phyloP scores from a whole-genome alignment of 2,888 invertebrate genomes.

The Drepanosiphum platanoidis region DNA sequence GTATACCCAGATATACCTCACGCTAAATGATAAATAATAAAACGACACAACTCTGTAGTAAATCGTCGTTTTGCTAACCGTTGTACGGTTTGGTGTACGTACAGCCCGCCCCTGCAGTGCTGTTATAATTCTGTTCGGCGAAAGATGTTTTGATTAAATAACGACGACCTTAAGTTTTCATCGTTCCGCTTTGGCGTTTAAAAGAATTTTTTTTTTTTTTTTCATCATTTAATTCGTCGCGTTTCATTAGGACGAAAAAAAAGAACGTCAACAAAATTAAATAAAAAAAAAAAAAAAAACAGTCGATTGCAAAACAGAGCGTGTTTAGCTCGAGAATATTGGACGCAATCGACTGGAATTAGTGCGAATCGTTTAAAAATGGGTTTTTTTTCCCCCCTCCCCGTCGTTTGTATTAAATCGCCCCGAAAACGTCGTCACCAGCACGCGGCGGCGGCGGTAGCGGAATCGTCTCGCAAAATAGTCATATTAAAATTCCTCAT shows the following conservation, averaged over 20 bases:
- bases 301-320: not conserved
- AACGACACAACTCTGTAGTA: not conserved
- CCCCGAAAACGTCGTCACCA: not conserved
- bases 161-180: not conserved
- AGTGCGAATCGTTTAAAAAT: not conserved
- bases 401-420: not conserved
- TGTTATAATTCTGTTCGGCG: not conserved
- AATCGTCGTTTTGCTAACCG: not conserved
- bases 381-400: not conserved
- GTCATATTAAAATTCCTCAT: not conserved
- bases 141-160: slow-evolving; percentile 4
- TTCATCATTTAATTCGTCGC: not conserved
- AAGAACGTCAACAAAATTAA: not conserved
- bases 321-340: not conserved
- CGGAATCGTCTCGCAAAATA: not conserved
- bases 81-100: not conserved
- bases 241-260: not conserved
- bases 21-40: slow-evolving; percentile 40
- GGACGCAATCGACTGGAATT: slow-evolving; percentile 24
- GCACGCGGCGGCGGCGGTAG: not conserved
- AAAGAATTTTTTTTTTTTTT: not conserved
- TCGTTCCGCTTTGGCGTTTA: too few species aligned
- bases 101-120: not conserved
- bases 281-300: not conserved
- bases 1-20: not conserved